Base-by-base conservation (phyloP, 2,113 vertebrate genomes). In the Phylloscopus trochilus region DNA sequence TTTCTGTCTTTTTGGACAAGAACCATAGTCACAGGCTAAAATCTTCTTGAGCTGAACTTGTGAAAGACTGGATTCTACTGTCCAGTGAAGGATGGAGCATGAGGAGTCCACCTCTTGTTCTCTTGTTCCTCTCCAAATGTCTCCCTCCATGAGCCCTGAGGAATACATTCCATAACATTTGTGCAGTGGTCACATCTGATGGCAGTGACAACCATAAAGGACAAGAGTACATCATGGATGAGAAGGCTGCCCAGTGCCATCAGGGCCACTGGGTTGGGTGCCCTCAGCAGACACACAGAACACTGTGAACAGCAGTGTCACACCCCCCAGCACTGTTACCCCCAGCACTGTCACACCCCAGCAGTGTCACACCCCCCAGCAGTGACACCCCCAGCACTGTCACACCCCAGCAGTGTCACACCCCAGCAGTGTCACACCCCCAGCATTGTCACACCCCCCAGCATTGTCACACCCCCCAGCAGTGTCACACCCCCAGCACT, bases 131-230 rank as follows among this genome's bases (percentile, higher is more conserved):
- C 52, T 68, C 14, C 39, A 31, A 24, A 46, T 2, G 10, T 27
- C 43, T 66, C 44, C 18, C 6, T 58, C 43, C 0, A 0, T n/a
- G 33, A 83, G 11, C 35, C 43, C 27, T 21, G 11, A 59, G 31
- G 35, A 35, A 53, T 53, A 13, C 2, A 15, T n/a, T 41, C 35
- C 17, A 1, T 59, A 55, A 26, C 8, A 4, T 60, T 23, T 74
- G 27, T 14, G 14, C 47, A 33, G 2, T 6, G 10, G 43, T 47
- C 73, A 64, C 9, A 16, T 33, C n/a, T 31, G 73, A 10, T 21
- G 24, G 37, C 13, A 47, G 8, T 66, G n/a, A 21, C 1, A 35
- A 3, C n/a, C 43, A 14, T 21, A 18, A 52, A 72, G 17, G 15
- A 9, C 3, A 11, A 5, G 30, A 39, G 20, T 9, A 17, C 41